phyloP scores from a whole-genome alignment of 2,113 vertebrate species.

The Casuarius casuarius region DNA sequence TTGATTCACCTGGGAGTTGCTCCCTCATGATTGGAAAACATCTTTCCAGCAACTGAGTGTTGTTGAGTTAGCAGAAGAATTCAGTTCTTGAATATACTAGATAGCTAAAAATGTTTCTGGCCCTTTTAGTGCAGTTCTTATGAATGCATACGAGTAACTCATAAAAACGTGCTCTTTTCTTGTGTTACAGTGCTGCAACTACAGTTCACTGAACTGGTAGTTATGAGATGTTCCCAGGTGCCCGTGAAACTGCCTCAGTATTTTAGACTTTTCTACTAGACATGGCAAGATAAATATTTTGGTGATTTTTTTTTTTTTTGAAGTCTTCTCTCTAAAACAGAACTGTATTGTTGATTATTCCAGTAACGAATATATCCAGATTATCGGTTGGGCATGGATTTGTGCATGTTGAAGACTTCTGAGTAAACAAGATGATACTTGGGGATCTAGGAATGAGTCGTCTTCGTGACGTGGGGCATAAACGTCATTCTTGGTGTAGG shows the following conservation, averaged over 20 bases:
- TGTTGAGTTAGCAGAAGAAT: background rate
- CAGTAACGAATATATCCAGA: background rate
- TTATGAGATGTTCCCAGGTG: background rate
- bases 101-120: background rate
- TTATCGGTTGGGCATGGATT: background rate
- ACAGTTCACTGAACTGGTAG: background rate
- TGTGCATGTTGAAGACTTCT: background rate
- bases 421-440: background rate
- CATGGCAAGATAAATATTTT: background rate
- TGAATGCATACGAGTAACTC: background rate
- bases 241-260: background rate
- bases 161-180: background rate
- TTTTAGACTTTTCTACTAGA: background rate
- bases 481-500: background rate
- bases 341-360: background rate
- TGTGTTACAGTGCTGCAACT: background rate
- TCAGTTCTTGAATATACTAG: background rate
- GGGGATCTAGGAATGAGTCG: background rate
- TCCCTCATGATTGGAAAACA: background rate
- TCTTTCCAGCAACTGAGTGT: background rate
- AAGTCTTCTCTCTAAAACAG: background rate
- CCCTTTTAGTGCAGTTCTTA: background rate
- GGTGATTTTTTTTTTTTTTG: background rate
- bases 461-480: background rate
- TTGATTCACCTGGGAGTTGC: background rate